Percentiles rank a stretch among this genome's conserved stretches.
Conservation (phyloP, 2,797 vertebrate species). For the Sebastes elongatus region DNA sequence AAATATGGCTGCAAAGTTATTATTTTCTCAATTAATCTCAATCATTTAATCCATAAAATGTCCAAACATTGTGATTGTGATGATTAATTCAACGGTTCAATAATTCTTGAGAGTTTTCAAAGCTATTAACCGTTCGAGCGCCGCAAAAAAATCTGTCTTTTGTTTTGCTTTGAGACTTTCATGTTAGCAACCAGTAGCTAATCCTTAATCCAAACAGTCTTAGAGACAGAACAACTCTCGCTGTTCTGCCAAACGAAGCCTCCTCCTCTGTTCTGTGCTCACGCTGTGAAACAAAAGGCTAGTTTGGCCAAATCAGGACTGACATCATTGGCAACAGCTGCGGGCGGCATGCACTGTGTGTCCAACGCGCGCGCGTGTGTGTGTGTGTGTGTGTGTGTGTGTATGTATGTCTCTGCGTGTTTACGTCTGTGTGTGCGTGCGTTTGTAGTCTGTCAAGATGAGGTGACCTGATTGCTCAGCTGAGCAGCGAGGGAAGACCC, state of each 20-base stretch:
- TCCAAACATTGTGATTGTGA: not conserved
- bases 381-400: slow-evolving; percentile 21
- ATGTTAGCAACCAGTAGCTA: slow-evolving; percentile 42
- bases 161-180: not conserved
- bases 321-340: slow-evolving; percentile 85
- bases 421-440: slow-evolving; percentile 49
- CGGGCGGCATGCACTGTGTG: slow-evolving; percentile 68
- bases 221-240: slow-evolving; percentile 30
- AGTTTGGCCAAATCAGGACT: slow-evolving; percentile 80
- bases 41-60: not conserved
- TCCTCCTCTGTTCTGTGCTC: slow-evolving; percentile 64
- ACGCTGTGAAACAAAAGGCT: slow-evolving; percentile 75
- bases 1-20: not conserved
- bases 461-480: slow-evolving; percentile 88
- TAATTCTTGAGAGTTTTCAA: not conserved
- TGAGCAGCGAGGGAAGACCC: slow-evolving; percentile 83
- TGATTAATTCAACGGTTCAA: not conserved
- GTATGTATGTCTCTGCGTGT: slow-evolving; percentile 48
- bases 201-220: slow-evolving; percentile 51
- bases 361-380: slow-evolving; percentile 40
- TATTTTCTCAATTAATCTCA: not conserved
- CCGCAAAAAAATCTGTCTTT: not conserved
- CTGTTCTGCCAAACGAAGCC: slow-evolving; percentile 51
- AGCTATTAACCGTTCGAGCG: not conserved
- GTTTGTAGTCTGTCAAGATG: slow-evolving; percentile 76